These are phyloP conservation scores for Lytechinus pictus DNA, from an alignment of 35 echinoderm and acorn worm genomes.

Conservation along the genomic window DNA sequence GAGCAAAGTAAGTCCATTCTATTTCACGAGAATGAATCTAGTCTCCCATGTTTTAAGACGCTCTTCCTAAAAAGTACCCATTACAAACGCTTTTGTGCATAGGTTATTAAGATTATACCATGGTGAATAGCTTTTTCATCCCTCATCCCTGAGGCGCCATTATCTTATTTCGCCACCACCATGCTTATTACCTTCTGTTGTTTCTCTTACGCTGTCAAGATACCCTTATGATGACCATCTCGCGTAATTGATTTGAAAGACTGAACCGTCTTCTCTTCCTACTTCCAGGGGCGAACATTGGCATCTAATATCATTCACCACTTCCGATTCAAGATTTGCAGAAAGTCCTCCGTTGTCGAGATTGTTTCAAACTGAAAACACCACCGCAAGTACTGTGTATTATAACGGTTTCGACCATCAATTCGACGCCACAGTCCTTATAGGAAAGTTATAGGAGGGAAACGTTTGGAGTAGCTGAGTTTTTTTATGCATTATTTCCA, in stretches of 20 bases:
- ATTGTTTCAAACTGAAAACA: background rate
- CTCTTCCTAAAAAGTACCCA: background rate
- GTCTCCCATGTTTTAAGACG: too few relatives aligned
- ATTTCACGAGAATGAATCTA: too few relatives aligned
- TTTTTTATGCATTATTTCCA: too few relatives aligned
- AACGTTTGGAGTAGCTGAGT: too few relatives aligned
- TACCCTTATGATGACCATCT: background rate
- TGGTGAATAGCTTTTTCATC: background rate
- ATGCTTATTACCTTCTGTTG: too few relatives aligned
- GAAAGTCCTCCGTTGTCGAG: background rate
- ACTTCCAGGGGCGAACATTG: background rate
- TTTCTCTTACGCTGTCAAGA: background rate
- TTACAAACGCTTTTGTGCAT: background rate
- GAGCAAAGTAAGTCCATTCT: too few relatives aligned
- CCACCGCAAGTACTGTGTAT: too few relatives aligned
- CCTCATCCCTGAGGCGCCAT: background rate
- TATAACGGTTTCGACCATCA: too few relatives aligned
- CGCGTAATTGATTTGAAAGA: background rate
- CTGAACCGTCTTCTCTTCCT: background rate
- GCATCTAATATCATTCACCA: background rate
- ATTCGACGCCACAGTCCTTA: too few relatives aligned
- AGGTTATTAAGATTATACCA: background rate
- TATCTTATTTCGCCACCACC: too few relatives aligned
- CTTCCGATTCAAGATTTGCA: background rate
- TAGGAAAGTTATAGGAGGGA: too few relatives aligned